phyloP scores from a whole-genome alignment of 2,797 vertebrate species.

The Masticophis lateralis region DNA sequence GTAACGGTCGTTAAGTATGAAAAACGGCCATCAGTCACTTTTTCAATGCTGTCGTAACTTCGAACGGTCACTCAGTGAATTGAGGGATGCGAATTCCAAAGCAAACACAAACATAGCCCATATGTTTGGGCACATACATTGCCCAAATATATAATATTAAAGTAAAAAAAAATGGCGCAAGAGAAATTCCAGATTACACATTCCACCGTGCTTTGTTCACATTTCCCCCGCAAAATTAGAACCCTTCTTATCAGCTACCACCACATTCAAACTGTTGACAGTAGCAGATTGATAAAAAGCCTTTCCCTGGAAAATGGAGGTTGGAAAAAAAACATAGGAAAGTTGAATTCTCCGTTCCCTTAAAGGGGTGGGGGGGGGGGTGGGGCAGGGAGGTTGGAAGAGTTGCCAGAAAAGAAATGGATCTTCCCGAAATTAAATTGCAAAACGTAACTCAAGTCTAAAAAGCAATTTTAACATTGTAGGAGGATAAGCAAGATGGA shows the following conservation, averaged over 20 bases:
- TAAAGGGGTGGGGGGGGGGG: fast-evolving
- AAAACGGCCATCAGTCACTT: no score
- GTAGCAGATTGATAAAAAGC: constrained; percentile 10
- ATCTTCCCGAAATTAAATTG: no score
- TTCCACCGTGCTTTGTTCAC: not conserved
- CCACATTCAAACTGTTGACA: constrained; percentile 25
- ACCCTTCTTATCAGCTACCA: not conserved
- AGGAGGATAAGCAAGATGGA: not conserved
- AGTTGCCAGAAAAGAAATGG: not conserved
- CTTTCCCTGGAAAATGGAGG: constrained; percentile 20
- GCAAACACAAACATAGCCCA: not conserved
- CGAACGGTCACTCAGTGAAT: no score
- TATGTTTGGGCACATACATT: not conserved
- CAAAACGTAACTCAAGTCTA: not conserved
- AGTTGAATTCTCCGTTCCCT: not conserved
- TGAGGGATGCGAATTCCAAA: not conserved
- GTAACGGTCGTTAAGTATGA: no score
- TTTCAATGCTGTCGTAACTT: no score
- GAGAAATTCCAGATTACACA: not conserved
- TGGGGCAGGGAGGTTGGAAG: not conserved
- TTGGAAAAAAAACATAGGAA: not conserved
- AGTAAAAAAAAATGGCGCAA: not conserved
- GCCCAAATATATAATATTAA: not conserved
- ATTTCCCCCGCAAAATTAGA: not conserved
- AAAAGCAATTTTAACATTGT: constrained; percentile 20